phyloP scores from a whole-genome alignment of 2,113 vertebrate species.

The Cynoglossus semilaevis region DNA sequence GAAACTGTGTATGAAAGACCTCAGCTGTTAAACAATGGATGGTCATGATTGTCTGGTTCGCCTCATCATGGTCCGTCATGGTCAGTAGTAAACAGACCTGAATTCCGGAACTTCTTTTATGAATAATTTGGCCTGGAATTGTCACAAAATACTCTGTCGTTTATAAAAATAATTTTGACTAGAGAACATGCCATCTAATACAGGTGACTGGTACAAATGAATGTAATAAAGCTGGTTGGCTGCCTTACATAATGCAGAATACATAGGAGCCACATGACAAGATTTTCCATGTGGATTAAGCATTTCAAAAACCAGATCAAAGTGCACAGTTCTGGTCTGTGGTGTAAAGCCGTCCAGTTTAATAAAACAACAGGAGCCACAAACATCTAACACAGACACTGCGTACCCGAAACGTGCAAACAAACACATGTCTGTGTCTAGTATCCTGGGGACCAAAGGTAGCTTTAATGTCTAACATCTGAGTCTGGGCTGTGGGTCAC shows the following conservation, averaged over 20 bases:
- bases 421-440: conserved; percentile 41
- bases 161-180: too few species aligned
- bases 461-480: conserved; percentile 64
- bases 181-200: neutral
- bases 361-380: conserved; percentile 36
- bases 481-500: conserved; percentile 44
- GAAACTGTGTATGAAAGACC: too few species aligned
- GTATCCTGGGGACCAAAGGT: conserved; percentile 69
- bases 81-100: too few species aligned
- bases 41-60: too few species aligned
- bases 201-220: conserved; percentile 7
- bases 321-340: conserved; percentile 14
- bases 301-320: conserved; percentile 34
- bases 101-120: too few species aligned
- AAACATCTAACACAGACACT: conserved; percentile 26
- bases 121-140: too few species aligned
- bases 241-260: neutral
- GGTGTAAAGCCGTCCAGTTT: conserved; percentile 30
- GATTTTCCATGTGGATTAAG: conserved; percentile 22
- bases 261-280: conserved; percentile 10
- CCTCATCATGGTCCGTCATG: too few species aligned
- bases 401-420: conserved; percentile 49
- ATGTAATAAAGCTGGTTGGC: conserved; percentile 7
- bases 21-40: too few species aligned
- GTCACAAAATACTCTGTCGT: too few species aligned